These are phyloP conservation scores for Aphis gossypii DNA, from an alignment of 1,140 invertebrate species.

Conservation along the genomic window DNA sequence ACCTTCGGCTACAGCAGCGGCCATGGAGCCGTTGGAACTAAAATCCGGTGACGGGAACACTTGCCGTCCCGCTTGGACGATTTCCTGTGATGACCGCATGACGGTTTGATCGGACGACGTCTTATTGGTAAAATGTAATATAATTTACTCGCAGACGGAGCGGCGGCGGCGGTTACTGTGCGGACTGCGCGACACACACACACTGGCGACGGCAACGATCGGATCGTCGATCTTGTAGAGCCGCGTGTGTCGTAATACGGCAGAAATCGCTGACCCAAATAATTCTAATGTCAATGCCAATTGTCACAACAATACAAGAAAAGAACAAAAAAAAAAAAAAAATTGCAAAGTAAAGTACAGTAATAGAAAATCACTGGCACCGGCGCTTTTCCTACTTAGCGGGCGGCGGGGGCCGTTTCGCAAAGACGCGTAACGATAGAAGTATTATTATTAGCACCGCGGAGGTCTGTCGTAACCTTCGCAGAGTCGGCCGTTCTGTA, in stretches of 20 bases:
- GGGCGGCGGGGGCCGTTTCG: not conserved
- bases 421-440: not conserved
- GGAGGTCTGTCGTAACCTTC: not conserved
- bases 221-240: not conserved
- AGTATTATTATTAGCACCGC: not conserved
- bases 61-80: not conserved
- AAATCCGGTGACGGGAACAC: not conserved
- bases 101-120: too few relatives aligned
- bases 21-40: not conserved
- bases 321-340: not conserved
- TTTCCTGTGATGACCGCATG: conserved; percentile 17
- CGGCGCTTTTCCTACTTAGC: not conserved
- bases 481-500: not conserved
- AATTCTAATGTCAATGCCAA: conserved; percentile 25
- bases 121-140: not conserved
- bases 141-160: not conserved
- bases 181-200: not conserved
- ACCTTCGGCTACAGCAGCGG: conserved; percentile 35
- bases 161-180: not conserved
- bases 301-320: not conserved
- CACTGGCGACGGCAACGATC: not conserved
- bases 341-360: not conserved
- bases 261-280: conserved; percentile 19
- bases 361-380: conserved; percentile 23
- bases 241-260: not conserved